A percentile compares a stretch with the other conserved stretches of the same genome.
These are phyloP conservation scores for Carassius gibelio DNA, from an alignment of 2,113 vertebrate genomes.

Conservation along the genomic window DNA sequence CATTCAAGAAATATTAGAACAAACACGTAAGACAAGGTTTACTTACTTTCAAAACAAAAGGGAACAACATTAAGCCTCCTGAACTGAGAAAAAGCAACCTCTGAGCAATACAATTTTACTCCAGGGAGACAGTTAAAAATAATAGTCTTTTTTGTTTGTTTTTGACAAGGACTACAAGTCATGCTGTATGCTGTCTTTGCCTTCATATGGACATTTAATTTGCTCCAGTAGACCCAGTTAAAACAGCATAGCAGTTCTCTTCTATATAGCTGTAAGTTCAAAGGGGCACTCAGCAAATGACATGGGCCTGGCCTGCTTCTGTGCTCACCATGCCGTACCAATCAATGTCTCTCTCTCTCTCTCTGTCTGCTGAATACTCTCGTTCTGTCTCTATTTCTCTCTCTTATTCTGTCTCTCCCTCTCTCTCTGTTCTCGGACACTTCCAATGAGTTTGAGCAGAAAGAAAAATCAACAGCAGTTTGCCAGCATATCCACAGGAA, in stretches of 20 bases:
- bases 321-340: constrained; percentile 44
- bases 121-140: constrained; percentile 1
- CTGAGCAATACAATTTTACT: neutral
- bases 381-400: constrained; percentile 10
- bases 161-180: neutral
- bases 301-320: constrained; percentile 49
- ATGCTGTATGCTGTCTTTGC: neutral
- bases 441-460: constrained; percentile 25
- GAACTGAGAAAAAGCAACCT: neutral
- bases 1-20: neutral
- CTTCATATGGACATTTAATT: neutral
- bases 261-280: constrained; percentile 48
- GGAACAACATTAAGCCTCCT: neutral
- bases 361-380: constrained; percentile 19
- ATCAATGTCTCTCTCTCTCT: constrained; percentile 51
- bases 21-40: neutral
- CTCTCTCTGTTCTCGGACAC: constrained; percentile 29
- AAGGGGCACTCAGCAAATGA: constrained; percentile 47
- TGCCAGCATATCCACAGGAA: constrained; percentile 28
- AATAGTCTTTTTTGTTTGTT: neutral
- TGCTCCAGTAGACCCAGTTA: constrained; percentile 4
- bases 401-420: constrained; percentile 10
- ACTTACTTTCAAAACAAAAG: neutral
- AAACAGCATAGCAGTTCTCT: constrained; percentile 9
- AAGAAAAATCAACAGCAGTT: constrained; percentile 48